These are phyloP conservation scores for Cyanoramphus novaezelandiae DNA, from an alignment of 2,113 vertebrate species.

Conservation along the genomic window DNA sequence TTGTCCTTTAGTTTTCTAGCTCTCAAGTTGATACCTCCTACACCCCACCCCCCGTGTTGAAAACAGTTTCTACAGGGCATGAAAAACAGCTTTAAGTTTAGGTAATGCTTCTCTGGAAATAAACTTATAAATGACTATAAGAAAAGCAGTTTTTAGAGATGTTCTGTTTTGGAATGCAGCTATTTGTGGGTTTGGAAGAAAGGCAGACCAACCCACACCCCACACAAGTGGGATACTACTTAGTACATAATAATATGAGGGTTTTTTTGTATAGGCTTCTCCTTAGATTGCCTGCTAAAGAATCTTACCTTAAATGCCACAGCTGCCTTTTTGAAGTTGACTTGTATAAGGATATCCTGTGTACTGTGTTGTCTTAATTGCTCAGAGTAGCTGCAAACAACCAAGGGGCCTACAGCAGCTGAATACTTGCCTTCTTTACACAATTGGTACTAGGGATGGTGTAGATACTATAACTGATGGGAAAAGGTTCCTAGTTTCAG, in stretches of 20 bases:
- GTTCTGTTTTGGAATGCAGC: neutral
- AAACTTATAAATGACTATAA: neutral
- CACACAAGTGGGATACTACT: neutral
- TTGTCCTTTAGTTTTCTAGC: neutral
- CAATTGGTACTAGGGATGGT: neutral
- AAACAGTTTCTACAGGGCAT: neutral
- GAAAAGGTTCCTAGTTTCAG: neutral
- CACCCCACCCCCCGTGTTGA: rapidly evolving
- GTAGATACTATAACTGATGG: neutral
- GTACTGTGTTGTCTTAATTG: neutral
- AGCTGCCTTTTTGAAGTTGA: neutral
- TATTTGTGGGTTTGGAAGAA: neutral
- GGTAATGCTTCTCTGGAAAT: neutral
- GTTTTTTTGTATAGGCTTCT: neutral
- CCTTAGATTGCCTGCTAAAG: neutral
- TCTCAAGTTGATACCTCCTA: neutral
- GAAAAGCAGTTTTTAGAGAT: neutral
- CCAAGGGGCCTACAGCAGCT: neutral
- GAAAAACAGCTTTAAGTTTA: neutral
- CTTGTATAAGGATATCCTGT: neutral
- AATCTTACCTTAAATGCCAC: neutral
- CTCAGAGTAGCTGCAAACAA: neutral
- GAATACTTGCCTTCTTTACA: neutral
- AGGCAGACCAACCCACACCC: neutral
- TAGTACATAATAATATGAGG: neutral